Conservation (phyloP, 2,113 vertebrate species). For the Silurus meridionalis region DNA sequence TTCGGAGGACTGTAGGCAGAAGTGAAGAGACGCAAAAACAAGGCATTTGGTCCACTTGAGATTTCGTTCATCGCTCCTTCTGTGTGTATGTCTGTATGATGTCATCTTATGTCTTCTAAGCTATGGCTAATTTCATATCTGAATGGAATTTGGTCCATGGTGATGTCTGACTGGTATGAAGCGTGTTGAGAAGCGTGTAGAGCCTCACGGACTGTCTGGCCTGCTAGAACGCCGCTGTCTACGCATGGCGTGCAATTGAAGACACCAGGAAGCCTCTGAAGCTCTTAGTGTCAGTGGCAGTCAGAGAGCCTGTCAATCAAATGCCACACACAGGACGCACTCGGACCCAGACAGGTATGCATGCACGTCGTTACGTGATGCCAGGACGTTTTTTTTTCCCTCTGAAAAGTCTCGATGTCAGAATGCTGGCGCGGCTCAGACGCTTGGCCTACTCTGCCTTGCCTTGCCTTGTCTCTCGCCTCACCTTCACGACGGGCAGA, state of each 20-base stretch:
- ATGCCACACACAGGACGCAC: background rate
- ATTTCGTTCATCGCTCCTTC: background rate
- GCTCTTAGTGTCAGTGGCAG: conserved; percentile 50
- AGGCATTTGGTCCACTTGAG: background rate
- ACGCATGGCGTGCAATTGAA: background rate
- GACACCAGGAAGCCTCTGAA: conserved; percentile 24
- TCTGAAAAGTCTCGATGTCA: conserved; percentile 38
- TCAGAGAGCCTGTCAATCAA: conserved; percentile 46
- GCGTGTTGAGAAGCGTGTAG: background rate
- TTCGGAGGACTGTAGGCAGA: background rate
- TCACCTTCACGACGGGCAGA: conserved; percentile 53
- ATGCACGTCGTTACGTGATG: conserved; percentile 38
- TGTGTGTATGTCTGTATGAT: background rate
- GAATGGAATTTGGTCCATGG: background rate
- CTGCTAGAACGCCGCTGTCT: background rate
- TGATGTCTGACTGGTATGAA: background rate
- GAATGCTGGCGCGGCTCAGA: conserved; percentile 32
- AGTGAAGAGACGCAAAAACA: background rate
- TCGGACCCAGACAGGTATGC: background rate
- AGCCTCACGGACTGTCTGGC: background rate
- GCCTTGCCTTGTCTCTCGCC: background rate
- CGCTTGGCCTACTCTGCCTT: conserved; percentile 12
- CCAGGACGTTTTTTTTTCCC: conserved; percentile 9
- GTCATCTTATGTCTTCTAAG: background rate
- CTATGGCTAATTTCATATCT: background rate